phyloP scores from a whole-genome alignment of 2,797 vertebrate species.

The Pangasius macronema region DNA sequence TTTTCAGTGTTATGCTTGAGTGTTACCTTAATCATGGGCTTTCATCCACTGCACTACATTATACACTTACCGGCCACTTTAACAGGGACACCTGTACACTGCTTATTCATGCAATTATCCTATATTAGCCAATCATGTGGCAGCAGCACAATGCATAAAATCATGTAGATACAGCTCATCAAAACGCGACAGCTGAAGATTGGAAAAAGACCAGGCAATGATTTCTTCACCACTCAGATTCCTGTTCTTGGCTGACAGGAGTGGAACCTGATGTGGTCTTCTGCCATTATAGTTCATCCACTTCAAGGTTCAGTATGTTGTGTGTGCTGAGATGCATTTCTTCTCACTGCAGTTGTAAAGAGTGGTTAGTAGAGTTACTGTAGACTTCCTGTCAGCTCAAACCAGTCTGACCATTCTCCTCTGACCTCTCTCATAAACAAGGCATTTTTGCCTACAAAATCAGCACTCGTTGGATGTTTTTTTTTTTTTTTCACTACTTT shows the following conservation, averaged over 20 bases:
- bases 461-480: neutral
- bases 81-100: neutral
- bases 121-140: neutral
- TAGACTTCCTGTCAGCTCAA: neutral
- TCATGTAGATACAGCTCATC: neutral
- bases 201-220: neutral
- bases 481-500: neutral
- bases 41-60: conserved; percentile 9
- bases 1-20: conserved; percentile 9
- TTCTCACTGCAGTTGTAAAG: neutral
- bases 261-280: neutral
- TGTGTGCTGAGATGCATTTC: neutral
- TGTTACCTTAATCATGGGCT: conserved; percentile 17
- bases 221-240: neutral
- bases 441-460: neutral
- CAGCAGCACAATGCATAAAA: neutral
- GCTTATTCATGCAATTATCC: conserved; percentile 9
- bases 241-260: neutral
- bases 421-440: neutral
- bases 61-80: neutral
- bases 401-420: neutral
- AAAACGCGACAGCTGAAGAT: neutral
- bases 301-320: neutral
- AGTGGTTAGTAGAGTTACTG: neutral
- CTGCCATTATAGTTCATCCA: neutral